A percentile compares a stretch with the other conserved stretches of the same genome.
These are phyloP conservation scores for Aplysina aerophoba DNA, from an alignment of 37 sponge, comb jelly and placozoan genomes.

Conservation along the genomic window DNA sequence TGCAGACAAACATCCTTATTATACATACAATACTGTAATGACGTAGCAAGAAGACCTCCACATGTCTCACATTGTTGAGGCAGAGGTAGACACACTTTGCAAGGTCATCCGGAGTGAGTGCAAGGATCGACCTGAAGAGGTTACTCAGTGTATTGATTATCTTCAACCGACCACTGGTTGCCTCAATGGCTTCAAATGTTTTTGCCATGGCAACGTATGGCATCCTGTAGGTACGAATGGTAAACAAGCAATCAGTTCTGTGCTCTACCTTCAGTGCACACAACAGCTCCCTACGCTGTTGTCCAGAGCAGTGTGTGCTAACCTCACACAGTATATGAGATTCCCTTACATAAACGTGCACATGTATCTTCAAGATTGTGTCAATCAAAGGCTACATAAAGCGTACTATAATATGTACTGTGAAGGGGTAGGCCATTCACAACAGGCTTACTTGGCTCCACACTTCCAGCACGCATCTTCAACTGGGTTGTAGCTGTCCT, in stretches of 20 bases:
- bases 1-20: conserved; percentile 9
- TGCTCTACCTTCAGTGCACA: not conserved
- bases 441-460: conserved; percentile 42
- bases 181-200: conserved; percentile 82
- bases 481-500: conserved; percentile 64
- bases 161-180: conserved; percentile 58
- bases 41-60: not conserved
- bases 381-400: no score
- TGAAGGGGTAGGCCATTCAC: no score
- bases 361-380: no score
- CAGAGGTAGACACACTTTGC: conserved; percentile 90
- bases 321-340: no score
- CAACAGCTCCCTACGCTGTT: no score
- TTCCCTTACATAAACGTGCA: no score
- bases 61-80: conserved; percentile 81
- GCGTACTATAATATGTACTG: no score
- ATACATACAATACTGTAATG: not conserved
- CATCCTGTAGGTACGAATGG: conserved; percentile 36
- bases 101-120: conserved; percentile 87
- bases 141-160: conserved; percentile 78
- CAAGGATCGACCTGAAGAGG: conserved; percentile 93
- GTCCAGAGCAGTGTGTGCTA: no score
- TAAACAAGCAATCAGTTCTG: not conserved
- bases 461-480: conserved; percentile 72
- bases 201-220: conserved; percentile 83